Conservation (phyloP, 92 coral and sea anemone genomes). For the Epizoanthus illoricatus region DNA sequence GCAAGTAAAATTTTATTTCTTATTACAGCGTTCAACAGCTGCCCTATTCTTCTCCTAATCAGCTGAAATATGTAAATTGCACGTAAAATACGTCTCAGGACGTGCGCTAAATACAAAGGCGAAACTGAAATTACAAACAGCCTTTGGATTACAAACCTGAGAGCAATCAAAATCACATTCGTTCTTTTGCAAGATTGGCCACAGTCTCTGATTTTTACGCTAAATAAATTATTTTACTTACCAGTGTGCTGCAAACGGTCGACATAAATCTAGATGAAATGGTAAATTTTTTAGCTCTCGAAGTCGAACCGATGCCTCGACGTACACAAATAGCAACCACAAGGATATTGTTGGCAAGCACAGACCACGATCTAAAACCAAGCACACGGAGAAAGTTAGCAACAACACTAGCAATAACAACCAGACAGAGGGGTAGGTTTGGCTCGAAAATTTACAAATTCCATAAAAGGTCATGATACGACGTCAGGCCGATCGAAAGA, state of each 20-base stretch:
- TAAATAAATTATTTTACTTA: conserved; percentile 48
- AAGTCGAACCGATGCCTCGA: conserved; percentile 94
- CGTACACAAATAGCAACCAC: conserved; percentile 96
- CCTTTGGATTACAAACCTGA: neutral
- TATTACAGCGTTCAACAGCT: conserved; percentile 16
- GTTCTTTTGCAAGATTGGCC: neutral
- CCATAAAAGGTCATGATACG: conserved; percentile 29
- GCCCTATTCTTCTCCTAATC: conserved; percentile 7
- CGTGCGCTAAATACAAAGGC: neutral
- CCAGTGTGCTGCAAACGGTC: conserved; percentile 99
- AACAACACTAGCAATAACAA: conserved; percentile 9
- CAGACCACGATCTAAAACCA: conserved; percentile 87
- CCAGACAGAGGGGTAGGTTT: neutral
- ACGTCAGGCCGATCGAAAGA: conserved; percentile 26
- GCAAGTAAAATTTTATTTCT: neutral
- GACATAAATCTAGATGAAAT: conserved; percentile 95
- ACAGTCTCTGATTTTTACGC: neutral
- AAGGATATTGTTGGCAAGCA: conserved; percentile 94
- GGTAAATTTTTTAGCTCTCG: conserved; percentile 95
- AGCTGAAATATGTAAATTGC: conserved; percentile 32
- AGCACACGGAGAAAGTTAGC: neutral
- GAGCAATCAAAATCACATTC: conserved; percentile 10
- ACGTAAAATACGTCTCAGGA: conserved; percentile 12
- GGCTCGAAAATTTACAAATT: neutral
- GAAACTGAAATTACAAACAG: neutral